phyloP scores from a whole-genome alignment of 2,113 vertebrate species.

The Struthidea cinerea region DNA sequence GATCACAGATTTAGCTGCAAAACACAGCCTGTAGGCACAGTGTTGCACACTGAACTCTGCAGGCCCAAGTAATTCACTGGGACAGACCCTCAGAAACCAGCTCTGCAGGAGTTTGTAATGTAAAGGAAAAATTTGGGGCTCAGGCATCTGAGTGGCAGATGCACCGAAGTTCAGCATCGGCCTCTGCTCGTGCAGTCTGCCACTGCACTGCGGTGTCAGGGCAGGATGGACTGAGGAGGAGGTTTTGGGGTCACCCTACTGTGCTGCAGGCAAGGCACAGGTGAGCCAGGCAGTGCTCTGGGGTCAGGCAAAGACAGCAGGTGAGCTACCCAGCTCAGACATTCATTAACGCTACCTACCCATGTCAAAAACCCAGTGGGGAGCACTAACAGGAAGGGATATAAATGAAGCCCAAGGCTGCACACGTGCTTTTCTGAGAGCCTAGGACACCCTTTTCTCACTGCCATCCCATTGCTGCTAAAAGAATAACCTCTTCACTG shows the following conservation, averaged over 20 bases:
- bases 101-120: neutral
- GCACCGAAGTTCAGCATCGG: neutral
- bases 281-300: neutral
- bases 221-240: neutral
- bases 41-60: neutral
- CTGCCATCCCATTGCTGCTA: neutral
- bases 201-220: accelerated
- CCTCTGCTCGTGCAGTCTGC: neutral
- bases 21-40: neutral
- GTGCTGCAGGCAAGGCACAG: neutral
- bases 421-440: neutral
- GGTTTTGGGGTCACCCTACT: neutral
- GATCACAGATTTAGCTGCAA: neutral
- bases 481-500: neutral
- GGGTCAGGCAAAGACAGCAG: neutral
- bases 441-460: neutral
- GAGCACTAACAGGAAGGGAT: neutral
- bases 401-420: neutral
- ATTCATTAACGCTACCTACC: neutral
- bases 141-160: neutral
- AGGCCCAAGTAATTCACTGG: neutral
- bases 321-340: neutral
- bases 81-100: neutral
- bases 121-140: neutral
- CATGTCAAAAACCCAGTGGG: accelerated